These are phyloP conservation scores for Arrhamphus sclerolepis DNA, from an alignment of 2,797 vertebrate species.

Conservation along the genomic window DNA sequence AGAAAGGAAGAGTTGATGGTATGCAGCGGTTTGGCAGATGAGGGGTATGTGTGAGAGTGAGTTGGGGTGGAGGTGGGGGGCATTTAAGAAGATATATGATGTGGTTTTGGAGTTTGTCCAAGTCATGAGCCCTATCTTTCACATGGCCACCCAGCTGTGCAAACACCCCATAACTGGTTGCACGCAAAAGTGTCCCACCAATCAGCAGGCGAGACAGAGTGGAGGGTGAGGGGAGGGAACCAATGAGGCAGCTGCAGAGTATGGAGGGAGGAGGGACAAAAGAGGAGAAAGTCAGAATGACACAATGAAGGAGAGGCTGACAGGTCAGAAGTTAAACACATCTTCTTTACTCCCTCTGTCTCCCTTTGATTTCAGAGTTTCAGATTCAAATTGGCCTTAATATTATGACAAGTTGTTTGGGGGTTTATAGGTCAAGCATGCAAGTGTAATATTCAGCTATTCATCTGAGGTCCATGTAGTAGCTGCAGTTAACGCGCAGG, in stretches of 20 bases:
- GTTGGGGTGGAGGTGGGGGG: constrained; percentile 8
- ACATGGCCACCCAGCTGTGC: constrained; percentile 76
- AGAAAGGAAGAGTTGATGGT: constrained; percentile 35
- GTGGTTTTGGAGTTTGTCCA: constrained; percentile 68
- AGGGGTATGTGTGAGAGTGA: constrained; percentile 3
- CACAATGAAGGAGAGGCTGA: constrained; percentile 50
- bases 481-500: too few relatives aligned
- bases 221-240: constrained; percentile 53
- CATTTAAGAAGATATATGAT: constrained; percentile 62
- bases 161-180: constrained; percentile 69
- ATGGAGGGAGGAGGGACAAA: constrained; percentile 34
- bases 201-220: constrained; percentile 48
- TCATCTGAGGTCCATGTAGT: too few relatives aligned
- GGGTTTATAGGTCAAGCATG: too few relatives aligned
- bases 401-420: not conserved
- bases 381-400: constrained; percentile 11
- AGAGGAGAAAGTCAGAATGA: constrained; percentile 41
- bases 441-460: too few relatives aligned
- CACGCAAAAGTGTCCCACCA: constrained; percentile 52
- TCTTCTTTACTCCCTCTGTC: constrained; percentile 56
- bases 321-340: constrained; percentile 76
- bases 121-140: constrained; percentile 57
- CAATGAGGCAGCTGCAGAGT: constrained; percentile 56
- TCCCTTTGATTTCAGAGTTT: constrained; percentile 25
- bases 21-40: constrained; percentile 40